A percentile compares a stretch with the other conserved stretches of the same genome.
These are phyloP conservation scores for Cryptotermes secundus DNA, from an alignment of 1,140 invertebrate species.

Conservation along the genomic window DNA sequence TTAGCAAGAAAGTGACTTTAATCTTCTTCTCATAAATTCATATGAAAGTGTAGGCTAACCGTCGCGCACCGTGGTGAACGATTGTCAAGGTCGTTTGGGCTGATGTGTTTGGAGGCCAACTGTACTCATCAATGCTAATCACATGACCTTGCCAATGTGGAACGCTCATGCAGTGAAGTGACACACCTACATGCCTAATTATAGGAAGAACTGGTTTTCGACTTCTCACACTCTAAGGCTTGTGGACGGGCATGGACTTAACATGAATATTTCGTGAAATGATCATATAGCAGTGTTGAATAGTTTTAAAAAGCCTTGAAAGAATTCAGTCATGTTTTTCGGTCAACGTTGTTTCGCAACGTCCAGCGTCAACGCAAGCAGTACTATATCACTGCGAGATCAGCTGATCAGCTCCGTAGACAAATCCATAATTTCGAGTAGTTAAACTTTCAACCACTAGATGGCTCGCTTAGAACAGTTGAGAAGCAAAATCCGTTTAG, in stretches of 20 bases:
- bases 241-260: not conserved
- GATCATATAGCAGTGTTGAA: not conserved
- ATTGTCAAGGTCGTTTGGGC: not conserved
- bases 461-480: conserved; percentile 22
- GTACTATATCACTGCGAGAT: not conserved
- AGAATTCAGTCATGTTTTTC: not conserved
- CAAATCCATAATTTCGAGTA: conserved; percentile 22
- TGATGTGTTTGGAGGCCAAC: conserved; percentile 6
- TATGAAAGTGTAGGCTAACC: not conserved
- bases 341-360: not conserved
- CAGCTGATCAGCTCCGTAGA: conserved; percentile 22
- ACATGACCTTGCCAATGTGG: conserved; percentile 13
- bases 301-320: not conserved
- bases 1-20: not conserved
- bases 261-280: not conserved
- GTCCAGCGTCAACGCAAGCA: not conserved
- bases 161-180: conserved; percentile 2
- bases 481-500: not conserved
- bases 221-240: not conserved
- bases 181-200: not conserved
- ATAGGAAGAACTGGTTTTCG: not conserved
- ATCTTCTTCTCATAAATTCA: not conserved
- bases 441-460: not conserved
- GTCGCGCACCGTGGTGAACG: conserved; percentile 6
- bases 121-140: conserved; percentile 7